Evolutionary conservation across 2,797 vertebrate species (phyloP).

Genomic region (Vespertilio murinus): DNA sequence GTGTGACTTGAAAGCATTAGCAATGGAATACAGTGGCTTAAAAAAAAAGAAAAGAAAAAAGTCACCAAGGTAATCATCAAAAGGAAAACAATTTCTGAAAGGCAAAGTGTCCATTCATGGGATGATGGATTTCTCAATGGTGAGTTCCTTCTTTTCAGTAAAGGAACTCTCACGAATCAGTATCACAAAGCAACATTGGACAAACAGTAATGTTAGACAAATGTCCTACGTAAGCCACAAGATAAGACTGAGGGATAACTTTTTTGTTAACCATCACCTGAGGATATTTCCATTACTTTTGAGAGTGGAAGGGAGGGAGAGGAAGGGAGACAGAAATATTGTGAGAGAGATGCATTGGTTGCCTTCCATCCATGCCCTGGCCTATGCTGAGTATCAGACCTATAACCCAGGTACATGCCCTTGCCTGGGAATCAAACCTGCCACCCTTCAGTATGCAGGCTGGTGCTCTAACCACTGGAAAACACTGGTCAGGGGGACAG

Average conservation of each 20-base stretch:
- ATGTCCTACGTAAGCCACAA: background rate
- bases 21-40: background rate
- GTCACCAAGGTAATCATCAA: background rate
- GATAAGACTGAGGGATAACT: background rate
- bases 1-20: background rate
- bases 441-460: no score
- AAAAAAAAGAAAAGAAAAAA: background rate
- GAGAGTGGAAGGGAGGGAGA: no score
- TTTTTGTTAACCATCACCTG: no score
- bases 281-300: no score
- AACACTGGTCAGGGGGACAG: background rate
- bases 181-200: background rate
- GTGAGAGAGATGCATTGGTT: no score
- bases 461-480: no score
- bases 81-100: slow-evolving; percentile 40
- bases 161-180: slow-evolving; percentile 15
- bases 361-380: no score
- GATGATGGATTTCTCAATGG: slow-evolving; percentile 18
- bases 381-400: no score
- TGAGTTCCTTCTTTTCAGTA: background rate
- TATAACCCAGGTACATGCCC: no score
- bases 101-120: background rate
- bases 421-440: no score
- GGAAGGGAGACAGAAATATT: no score
- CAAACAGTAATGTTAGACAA: slow-evolving; percentile 18